Evolutionary conservation across 2,113 vertebrate species (phyloP), one percentile per base, ranked within the genome.

Genomic region (Heptranchias perlo): DNA sequence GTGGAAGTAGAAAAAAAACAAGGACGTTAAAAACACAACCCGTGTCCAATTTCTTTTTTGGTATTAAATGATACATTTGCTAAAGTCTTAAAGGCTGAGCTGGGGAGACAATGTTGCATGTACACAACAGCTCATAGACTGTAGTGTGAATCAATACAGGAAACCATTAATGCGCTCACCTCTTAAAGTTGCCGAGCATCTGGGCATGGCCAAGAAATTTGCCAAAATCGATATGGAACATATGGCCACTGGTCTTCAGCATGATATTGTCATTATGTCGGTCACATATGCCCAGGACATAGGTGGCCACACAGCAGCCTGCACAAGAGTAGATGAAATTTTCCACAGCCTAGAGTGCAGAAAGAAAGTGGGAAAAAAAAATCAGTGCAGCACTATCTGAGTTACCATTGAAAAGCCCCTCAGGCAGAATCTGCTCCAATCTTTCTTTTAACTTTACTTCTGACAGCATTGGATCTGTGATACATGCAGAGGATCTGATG

Each of bases 241-340:
- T 99, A 97, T 99, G 99, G 13, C 99, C 99, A 0, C 99, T 99
- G 96, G 98, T 99, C 97, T 99, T 99, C 96, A 99, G 98, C 99
- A 99, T 99, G 97, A 99, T 99, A 97, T 99, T 99, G 98, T 99
- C 99, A 0, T 99, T 99, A 97, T 99, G 99, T 47, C 99, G 98
- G 97, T 99, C 99, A 0, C 99, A 99, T 97, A 99, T 99, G 84
- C 99, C 99, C 97, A 99, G 97, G 96, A 99, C 98, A 0, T 99
- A 99, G 0, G 99, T 99, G 93, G 99, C 99, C 96, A 99, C 99
- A 0, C 99, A 99, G 97, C 99, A 99, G 97, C 99, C 99, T 0
- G 99, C 99, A 0, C 99, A 99, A 21, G 99, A 99, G 97, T 98
- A 99, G 97, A 99, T 99, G 97, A 99, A 99, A 97, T 99, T 99